Conservation (phyloP, 2,113 vertebrate species). For the Carassius auratus region DNA sequence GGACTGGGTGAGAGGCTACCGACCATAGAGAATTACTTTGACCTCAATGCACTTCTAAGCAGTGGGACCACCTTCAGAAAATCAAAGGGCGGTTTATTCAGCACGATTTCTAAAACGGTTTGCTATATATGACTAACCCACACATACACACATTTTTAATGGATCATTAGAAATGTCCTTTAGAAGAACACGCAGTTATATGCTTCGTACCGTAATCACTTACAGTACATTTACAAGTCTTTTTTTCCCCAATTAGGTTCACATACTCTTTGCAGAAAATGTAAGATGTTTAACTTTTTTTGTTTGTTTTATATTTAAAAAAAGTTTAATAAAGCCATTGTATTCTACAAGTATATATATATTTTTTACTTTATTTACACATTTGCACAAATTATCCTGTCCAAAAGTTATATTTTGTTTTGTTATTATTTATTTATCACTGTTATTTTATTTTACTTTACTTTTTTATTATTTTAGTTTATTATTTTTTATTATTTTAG, state of each 20-base stretch:
- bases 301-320: too few relatives aligned
- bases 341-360: neutral
- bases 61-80: slow-evolving; percentile 37
- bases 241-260: neutral
- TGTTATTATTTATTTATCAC: neutral
- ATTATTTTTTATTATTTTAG: neutral
- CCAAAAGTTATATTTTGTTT: too few relatives aligned
- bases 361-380: neutral
- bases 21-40: slow-evolving; percentile 62
- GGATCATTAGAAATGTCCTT: slow-evolving; percentile 39
- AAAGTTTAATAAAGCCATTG: too few relatives aligned
- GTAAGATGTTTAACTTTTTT: neutral
- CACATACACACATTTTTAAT: slow-evolving; percentile 27
- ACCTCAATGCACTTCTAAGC: slow-evolving; percentile 55
- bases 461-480: neutral
- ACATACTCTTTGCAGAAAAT: neutral
- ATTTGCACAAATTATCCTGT: neutral
- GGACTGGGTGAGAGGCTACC: slow-evolving; percentile 13
- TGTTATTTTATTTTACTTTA: neutral
- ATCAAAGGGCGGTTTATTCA: slow-evolving; percentile 20
- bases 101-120: slow-evolving; percentile 44
- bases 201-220: slow-evolving; percentile 9
- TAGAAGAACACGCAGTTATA: slow-evolving; percentile 32
- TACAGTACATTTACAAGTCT: neutral
- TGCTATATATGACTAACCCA: slow-evolving; percentile 30